Evolutionary conservation across 2,113 vertebrate species (phyloP).

Genomic region (Microtus ochrogaster): DNA sequence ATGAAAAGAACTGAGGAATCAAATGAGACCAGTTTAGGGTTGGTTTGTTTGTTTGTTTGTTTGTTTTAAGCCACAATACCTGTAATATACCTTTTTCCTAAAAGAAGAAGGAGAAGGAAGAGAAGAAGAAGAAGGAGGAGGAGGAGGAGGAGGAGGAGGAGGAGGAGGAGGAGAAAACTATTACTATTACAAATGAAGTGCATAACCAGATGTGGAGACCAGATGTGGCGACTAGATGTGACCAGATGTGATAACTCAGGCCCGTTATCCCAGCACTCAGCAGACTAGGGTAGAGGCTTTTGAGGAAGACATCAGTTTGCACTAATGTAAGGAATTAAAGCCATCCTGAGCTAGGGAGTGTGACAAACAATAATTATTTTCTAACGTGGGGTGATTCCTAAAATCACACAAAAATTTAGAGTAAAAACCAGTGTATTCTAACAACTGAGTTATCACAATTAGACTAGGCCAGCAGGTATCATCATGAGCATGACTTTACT

Average conservation of each 20-base stretch:
- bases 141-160: too few species aligned
- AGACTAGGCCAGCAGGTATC: neutral
- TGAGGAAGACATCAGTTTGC: neutral
- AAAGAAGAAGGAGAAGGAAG: too few species aligned
- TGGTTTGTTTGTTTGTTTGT: neutral
- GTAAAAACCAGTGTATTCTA: slow-evolving; percentile 14
- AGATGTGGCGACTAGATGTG: too few species aligned
- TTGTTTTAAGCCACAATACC: neutral
- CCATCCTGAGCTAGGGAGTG: neutral
- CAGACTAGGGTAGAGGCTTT: neutral
- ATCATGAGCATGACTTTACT: neutral
- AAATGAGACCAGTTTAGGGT: neutral
- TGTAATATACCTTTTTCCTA: neutral
- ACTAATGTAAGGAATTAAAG: neutral
- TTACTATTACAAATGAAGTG: neutral
- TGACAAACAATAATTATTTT: neutral
- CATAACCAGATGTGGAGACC: neutral
- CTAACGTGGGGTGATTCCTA: neutral
- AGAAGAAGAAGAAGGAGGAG: too few species aligned
- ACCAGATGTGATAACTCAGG: neutral
- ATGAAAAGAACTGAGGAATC: neutral
- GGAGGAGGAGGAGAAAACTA: neutral
- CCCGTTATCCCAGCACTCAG: neutral
- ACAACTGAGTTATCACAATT: neutral
- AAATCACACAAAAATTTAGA: neutral